These are phyloP conservation scores for Conchocele bisecta DNA, from an alignment of 2,888 invertebrate species.

Conservation along the genomic window DNA sequence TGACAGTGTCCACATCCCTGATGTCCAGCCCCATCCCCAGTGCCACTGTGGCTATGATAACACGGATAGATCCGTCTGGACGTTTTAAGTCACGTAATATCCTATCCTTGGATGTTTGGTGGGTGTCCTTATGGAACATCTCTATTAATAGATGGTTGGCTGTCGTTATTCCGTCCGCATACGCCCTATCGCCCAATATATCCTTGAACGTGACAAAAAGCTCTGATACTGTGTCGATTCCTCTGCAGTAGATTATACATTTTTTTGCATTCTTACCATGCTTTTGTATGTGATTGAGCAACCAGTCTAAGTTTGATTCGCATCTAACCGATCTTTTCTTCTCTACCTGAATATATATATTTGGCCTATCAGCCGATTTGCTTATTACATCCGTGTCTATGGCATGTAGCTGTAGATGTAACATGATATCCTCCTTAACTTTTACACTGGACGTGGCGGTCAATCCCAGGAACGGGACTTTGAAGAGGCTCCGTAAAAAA, in stretches of 20 bases:
- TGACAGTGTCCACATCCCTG: conserved; percentile 28
- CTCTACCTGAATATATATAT: conserved; percentile 38
- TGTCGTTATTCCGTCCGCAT: conserved; percentile 14
- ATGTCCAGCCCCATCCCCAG: conserved; percentile 55
- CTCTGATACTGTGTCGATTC: conserved; percentile 45
- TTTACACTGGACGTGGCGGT: conserved; percentile 37
- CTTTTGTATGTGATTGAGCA: conserved; percentile 28
- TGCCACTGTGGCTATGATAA: conserved; percentile 43
- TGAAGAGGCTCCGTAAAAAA: conserved; percentile 35
- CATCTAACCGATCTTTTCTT: conserved; percentile 15
- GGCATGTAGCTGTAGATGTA: conserved; percentile 24
- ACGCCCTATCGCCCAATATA: conserved; percentile 28
- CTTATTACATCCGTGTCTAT: conserved; percentile 22
- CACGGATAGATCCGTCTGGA: conserved; percentile 17
- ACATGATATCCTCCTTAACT: conserved; percentile 42
- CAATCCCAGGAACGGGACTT: conserved; percentile 39
- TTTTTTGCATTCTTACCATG: conserved; percentile 28
- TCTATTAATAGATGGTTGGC: conserved; percentile 39
- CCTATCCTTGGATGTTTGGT: conserved; percentile 38
- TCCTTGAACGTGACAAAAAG: conserved; percentile 36
- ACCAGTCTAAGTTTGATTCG: conserved; percentile 16
- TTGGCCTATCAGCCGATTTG: conserved; percentile 24
- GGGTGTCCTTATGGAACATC: conserved; percentile 52
- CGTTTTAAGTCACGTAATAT: conserved; percentile 30
- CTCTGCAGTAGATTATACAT: conserved; percentile 44